A percentile compares a stretch with the other conserved stretches of the same genome.
These are phyloP conservation scores for Polymixis flavicincta DNA, from an alignment of 2,888 invertebrate species.

Conservation along the genomic window DNA sequence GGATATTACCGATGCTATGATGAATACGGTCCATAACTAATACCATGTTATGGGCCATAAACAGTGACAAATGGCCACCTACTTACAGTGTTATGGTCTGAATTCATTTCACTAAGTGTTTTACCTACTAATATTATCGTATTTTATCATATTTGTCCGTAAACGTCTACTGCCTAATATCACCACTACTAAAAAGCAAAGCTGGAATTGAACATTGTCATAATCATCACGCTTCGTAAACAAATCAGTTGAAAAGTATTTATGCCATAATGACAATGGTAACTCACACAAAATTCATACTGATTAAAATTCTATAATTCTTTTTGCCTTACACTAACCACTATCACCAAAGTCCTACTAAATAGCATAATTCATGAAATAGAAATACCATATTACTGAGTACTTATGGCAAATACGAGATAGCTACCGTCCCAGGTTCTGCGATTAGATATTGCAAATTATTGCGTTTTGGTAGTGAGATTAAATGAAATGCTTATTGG, in stretches of 20 bases:
- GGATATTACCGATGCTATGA: constrained; percentile 34
- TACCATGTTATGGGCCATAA: constrained; percentile 54
- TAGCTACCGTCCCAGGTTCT: no score
- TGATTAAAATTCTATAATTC: background rate
- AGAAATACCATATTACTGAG: no score
- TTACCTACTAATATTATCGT: constrained; percentile 34
- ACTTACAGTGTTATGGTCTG: constrained; percentile 43
- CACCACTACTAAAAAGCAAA: background rate
- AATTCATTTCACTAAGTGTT: constrained; percentile 58
- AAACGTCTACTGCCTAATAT: background rate
- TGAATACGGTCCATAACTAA: constrained; percentile 48
- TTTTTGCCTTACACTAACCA: background rate
- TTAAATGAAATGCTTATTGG: no score
- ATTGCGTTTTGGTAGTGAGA: no score
- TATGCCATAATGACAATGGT: background rate
- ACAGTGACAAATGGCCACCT: constrained; percentile 52
- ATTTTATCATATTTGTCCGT: constrained; percentile 34
- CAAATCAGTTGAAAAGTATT: background rate
- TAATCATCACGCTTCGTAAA: background rate
- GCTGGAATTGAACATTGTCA: background rate
- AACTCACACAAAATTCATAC: background rate
- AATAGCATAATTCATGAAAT: no score
- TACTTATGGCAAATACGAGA: no score
- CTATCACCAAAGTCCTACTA: no score
- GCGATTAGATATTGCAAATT: no score